These are phyloP conservation scores for Emydocephalus ijimae DNA, from an alignment of 2,113 vertebrate species.

Conservation along the genomic window DNA sequence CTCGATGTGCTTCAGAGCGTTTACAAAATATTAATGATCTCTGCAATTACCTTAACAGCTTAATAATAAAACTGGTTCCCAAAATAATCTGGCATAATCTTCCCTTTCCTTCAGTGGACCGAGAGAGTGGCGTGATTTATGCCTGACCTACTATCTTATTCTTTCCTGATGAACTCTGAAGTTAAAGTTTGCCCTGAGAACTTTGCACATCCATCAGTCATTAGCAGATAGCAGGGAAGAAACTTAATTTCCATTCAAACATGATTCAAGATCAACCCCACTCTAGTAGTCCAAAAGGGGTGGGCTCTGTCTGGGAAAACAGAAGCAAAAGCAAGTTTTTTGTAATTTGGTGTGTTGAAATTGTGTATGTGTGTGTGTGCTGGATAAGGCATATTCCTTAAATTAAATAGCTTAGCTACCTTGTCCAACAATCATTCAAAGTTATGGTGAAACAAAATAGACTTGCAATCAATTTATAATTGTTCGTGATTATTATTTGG, in stretches of 20 bases:
- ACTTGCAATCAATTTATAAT: background rate
- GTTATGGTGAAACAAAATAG: background rate
- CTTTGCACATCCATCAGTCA: background rate
- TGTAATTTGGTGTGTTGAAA: background rate
- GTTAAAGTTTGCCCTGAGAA: slow-evolving; percentile 6
- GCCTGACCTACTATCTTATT: slow-evolving; percentile 9
- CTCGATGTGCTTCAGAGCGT: background rate
- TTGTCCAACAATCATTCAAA: background rate
- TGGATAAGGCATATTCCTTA: background rate
- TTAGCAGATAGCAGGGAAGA: background rate
- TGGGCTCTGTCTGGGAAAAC: background rate
- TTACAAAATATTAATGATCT: background rate
- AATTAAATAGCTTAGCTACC: background rate
- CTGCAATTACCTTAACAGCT: background rate
- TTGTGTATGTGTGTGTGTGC: background rate
- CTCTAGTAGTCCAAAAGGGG: background rate
- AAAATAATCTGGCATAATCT: background rate
- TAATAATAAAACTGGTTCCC: background rate
- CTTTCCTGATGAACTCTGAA: slow-evolving; percentile 21
- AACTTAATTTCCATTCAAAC: slow-evolving; percentile 7
- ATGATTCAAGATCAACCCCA: background rate
- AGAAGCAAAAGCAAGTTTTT: background rate
- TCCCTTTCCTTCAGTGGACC: background rate
- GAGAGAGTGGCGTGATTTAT: slow-evolving; percentile 16
- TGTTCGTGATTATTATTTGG: background rate